Base-by-base conservation (phyloP, 2,113 vertebrate genomes). In the Riparia riparia region DNA sequence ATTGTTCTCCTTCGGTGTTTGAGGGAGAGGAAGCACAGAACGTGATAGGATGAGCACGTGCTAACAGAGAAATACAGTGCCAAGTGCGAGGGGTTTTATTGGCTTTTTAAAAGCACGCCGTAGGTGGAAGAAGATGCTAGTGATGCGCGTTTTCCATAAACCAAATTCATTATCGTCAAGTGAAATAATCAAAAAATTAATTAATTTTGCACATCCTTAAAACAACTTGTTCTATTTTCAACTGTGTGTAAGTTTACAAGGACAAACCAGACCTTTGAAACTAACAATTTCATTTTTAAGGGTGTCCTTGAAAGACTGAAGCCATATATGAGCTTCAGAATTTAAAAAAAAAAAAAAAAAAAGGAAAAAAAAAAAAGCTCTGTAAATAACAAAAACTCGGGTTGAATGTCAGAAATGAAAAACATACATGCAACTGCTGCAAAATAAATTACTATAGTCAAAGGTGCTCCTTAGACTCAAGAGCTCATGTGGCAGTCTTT, bases 361-460 rank as follows among this genome's bases (percentile, higher is more conserved):
- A 11, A 63, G 94, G 81, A 83, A 45, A 85, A 42, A 94, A 83
- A 80, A 56, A 80, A 49, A 44, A 93, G 7, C 26, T 64, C 89
- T 4, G 28, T 78, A 94, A 88, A 92, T 73, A 93, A 73, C 69
- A 91, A 94, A 83, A 97, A 31, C n/a, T 45, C 32, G 34, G 25
- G 78, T 61, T 86, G 83, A 96, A 91, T 89, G 93, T 93, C 93
- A 94, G 71, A 87, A 83, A 66, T 51, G 74, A 73, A 94, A 96
- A 98, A 95, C 81, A 95, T 6, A 95, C 63, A 44, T 70, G 77
- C 49, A 90, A 94, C 65, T 93, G 65, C 89, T 91, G 31, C 61
- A 97, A 93, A 89, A 95, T 61, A 89, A 95, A 92, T 85, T 60
- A 85, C 63, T 92, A 13, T 47, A 93, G 76, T 90, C 78, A 91